Evolutionary conservation across 2,888 invertebrate species (phyloP), one percentile per base, ranked within the genome.

Genomic region (Ferrisia virgata): DNA sequence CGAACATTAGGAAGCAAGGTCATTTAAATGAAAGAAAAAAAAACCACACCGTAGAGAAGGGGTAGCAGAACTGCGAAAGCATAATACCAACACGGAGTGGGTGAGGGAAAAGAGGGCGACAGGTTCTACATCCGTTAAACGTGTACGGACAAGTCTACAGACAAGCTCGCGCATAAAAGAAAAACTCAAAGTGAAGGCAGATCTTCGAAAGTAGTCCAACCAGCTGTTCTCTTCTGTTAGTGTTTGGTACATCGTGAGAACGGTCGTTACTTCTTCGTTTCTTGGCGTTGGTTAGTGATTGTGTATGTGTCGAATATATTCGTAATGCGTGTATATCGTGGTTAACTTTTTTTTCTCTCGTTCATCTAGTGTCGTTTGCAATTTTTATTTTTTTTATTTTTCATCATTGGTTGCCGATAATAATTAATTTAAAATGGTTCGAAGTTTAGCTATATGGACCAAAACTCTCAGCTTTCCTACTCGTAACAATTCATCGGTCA

Each of bases 381-480:
- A 53, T 82, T 13, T 22, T 33, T 69, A 25, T 53, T 58, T 82
- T 64, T 39, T 82, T 69, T 13, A 9, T 22, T 15, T 18, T 25
- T 15, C 13, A 18, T 31, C 1, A 13, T 81, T 64, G 9, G 11
- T 28, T 81, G n/a, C 22, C 11, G 15, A 3, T 2, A 31, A 3
- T 18, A 36, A 82, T 36, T 53, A 25, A 18, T 25, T 18, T 9
- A 80, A 58, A 43, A 95, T 95, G 95, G 95, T 95, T 89, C 94
- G 95, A 87, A 95, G 94, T 90, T 90, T 95, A 88, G 93, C 95
- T 86, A 94, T 95, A 91, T 95, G 95, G 95, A 95, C 95, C 90
- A 95, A 95, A 91, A 95, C 95, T 87, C 91, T 95, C 88, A 95
- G 95, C 91, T 95, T 95, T 89, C 95, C 95, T 86, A 93, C 95